Percentiles rank a stretch among this genome's conserved stretches.
These are phyloP conservation scores for Rhadinocentrus ornatus DNA, from an alignment of 2,797 vertebrate genomes.

Conservation along the genomic window DNA sequence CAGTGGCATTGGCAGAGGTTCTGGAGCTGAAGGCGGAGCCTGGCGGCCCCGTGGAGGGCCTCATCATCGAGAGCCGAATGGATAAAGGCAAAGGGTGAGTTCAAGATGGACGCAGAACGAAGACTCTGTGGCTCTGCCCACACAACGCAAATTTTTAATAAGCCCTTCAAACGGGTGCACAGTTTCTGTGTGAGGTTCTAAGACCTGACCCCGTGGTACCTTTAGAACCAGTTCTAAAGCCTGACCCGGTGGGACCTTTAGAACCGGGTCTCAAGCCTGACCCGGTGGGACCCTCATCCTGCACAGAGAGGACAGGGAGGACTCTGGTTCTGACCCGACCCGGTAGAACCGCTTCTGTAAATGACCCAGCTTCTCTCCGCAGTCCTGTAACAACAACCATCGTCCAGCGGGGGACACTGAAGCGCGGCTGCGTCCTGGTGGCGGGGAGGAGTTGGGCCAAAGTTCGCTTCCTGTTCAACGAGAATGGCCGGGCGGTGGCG, in stretches of 20 bases:
- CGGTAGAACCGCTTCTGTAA: not conserved
- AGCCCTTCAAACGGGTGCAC: too few relatives aligned
- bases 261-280: too few relatives aligned
- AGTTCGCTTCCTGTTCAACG: slow-evolving; percentile 93
- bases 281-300: too few relatives aligned
- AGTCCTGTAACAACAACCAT: slow-evolving; percentile 91
- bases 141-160: too few relatives aligned
- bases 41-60: slow-evolving; percentile 86
- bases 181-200: too few relatives aligned
- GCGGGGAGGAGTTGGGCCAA: slow-evolving; percentile 93
- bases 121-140: too few relatives aligned
- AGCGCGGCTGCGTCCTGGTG: slow-evolving; percentile 88
- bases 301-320: too few relatives aligned
- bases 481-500: slow-evolving; percentile 81
- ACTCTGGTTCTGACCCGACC: not conserved
- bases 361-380: slow-evolving; percentile 16
- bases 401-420: slow-evolving; percentile 90
- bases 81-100: slow-evolving; percentile 92
- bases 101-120: too few relatives aligned
- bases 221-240: too few relatives aligned
- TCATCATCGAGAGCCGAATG: slow-evolving; percentile 89
- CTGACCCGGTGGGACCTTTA: too few relatives aligned
- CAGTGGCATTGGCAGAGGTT: slow-evolving; percentile 90
- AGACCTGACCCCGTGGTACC: too few relatives aligned
- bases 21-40: slow-evolving; percentile 91